Conservation (phyloP, 1,140 invertebrate species). For the Maniola jurtina region DNA sequence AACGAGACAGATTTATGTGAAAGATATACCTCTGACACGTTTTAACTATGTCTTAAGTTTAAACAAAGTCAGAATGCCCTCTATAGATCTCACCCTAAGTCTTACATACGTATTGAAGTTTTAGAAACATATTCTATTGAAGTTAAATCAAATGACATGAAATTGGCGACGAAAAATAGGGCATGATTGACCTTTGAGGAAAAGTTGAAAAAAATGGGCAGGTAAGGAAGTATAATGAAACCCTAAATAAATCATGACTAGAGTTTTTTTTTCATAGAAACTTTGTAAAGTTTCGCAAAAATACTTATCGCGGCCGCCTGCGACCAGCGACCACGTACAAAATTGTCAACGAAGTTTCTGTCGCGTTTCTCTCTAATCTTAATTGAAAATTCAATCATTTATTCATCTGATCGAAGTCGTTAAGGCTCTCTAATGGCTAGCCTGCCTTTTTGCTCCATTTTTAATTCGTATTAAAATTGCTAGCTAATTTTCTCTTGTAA, state of each 20-base stretch:
- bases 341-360: constrained; percentile 69
- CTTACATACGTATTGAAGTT: too few relatives aligned
- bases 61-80: too few relatives aligned
- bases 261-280: constrained; percentile 8
- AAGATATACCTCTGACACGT: too few relatives aligned
- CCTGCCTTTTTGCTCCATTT: constrained; percentile 60
- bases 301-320: constrained; percentile 41
- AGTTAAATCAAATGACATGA: too few relatives aligned
- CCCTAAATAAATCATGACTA: constrained; percentile 1
- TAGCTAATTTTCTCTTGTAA: constrained; percentile 58
- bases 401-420: constrained; percentile 73
- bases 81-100: too few relatives aligned
- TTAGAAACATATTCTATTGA: too few relatives aligned
- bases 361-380: constrained; percentile 63
- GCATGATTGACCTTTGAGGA: neutral
- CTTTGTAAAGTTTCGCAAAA: constrained; percentile 28
- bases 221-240: neutral
- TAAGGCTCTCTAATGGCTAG: constrained; percentile 65
- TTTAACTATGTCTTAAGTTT: too few relatives aligned
- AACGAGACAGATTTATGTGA: too few relatives aligned
- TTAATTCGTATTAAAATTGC: constrained; percentile 59
- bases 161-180: too few relatives aligned
- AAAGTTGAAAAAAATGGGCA: neutral
- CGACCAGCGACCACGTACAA: constrained; percentile 35
- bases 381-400: constrained; percentile 78